phyloP scores from a whole-genome alignment of 2,113 vertebrate genomes.

The Rhadina sibilatrix region DNA sequence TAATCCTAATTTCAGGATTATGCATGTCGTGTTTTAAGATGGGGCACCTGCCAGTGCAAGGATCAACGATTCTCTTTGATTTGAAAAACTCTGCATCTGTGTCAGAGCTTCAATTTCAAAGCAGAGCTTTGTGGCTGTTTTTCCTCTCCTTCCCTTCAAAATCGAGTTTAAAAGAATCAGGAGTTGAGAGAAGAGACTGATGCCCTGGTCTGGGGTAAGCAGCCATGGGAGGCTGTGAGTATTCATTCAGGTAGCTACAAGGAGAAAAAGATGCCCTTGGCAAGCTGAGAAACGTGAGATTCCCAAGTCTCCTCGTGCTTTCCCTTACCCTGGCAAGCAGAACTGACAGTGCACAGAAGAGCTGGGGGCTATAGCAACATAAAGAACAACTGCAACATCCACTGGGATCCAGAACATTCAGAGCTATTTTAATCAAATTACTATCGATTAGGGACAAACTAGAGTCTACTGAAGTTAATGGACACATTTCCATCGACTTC shows the following conservation, averaged over 20 bases:
- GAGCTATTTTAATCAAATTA: constrained; percentile 64
- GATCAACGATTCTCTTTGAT: constrained; percentile 53
- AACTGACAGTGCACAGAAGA: not conserved
- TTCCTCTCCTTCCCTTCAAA: not conserved
- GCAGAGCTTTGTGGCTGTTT: not conserved
- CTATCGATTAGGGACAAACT: constrained; percentile 53
- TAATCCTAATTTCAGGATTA: not conserved
- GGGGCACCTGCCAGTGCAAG: constrained; percentile 9
- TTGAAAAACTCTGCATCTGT: not conserved
- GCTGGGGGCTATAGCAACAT: not conserved
- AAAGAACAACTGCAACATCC: not conserved
- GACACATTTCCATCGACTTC: constrained; percentile 55
- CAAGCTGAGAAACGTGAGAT: not conserved
- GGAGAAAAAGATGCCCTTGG: not conserved
- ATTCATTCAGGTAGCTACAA: not conserved
- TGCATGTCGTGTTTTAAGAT: not conserved
- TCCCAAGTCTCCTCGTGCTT: not conserved
- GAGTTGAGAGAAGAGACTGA: not conserved
- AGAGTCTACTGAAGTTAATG: constrained; percentile 47
- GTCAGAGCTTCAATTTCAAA: not conserved
- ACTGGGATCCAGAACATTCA: constrained; percentile 17
- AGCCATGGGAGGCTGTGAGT: not conserved
- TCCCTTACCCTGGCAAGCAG: not conserved
- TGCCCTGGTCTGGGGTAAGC: not conserved
- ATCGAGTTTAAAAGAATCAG: not conserved